A percentile compares a stretch with the other conserved stretches of the same genome.
Conservation (phyloP, 1,140 invertebrate genomes). For the Mamestra configurata region DNA sequence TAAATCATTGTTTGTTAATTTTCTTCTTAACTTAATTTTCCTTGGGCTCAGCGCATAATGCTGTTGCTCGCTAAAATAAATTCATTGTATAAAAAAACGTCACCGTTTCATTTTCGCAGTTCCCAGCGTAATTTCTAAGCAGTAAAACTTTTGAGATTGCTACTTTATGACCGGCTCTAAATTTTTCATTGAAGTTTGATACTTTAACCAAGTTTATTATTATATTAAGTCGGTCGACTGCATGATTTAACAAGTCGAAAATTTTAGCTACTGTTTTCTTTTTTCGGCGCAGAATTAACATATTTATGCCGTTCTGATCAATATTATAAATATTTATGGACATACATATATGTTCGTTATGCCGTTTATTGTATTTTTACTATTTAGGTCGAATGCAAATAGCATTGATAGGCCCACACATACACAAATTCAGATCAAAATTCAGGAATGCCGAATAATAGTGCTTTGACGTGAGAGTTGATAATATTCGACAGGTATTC, state of each 20-base stretch:
- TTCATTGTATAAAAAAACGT: conserved; percentile 46
- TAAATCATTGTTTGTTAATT: conserved; percentile 33
- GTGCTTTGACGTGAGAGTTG: conserved; percentile 19
- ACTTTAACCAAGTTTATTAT: conserved; percentile 56
- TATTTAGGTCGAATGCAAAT: conserved; percentile 45
- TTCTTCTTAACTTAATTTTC: conserved; percentile 41
- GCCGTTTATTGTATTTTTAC: conserved; percentile 41
- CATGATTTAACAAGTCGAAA: conserved; percentile 46
- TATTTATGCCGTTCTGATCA: conserved; percentile 7
- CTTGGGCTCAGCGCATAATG: conserved; percentile 11
- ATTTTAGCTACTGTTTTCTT: conserved; percentile 16
- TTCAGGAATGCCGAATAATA: conserved; percentile 26
- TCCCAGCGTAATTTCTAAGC: conserved; percentile 52
- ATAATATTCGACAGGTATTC: conserved; percentile 13
- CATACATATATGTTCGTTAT: conserved; percentile 25
- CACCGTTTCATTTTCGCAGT: conserved; percentile 41
- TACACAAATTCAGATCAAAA: conserved; percentile 1
- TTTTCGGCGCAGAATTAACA: conserved; percentile 20
- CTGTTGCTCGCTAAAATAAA: conserved; percentile 15
- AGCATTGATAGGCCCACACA: conserved; percentile 40
- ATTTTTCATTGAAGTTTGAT: conserved; percentile 60
- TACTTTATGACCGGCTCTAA: conserved; percentile 53
- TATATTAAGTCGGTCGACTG: conserved; percentile 44
- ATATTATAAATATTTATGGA: conserved; percentile 39
- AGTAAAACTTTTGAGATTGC: conserved; percentile 52